phyloP scores from a whole-genome alignment of 64 coral and sea anemone species.

The Pocillopora damicornis region DNA sequence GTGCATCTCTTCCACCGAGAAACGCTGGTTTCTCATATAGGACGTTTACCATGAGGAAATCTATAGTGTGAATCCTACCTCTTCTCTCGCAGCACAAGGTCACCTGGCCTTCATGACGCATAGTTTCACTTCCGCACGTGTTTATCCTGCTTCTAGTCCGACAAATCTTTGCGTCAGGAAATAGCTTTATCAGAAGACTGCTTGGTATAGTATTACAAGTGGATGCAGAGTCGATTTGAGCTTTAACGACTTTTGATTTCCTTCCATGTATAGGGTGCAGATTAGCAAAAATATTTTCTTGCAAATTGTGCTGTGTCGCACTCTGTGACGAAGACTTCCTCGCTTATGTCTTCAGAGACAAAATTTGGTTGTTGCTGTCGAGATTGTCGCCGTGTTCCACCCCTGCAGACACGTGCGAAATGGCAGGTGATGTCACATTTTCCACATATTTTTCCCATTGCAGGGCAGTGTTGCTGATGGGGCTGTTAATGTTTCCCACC shows the following conservation, averaged over 20 bases:
- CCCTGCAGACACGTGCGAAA: too few species aligned
- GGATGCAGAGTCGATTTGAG: constrained; percentile 31
- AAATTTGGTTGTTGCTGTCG: too few species aligned
- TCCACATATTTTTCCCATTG: constrained; percentile 36
- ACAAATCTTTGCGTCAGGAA: constrained; percentile 49
- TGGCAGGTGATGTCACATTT: constrained; percentile 16
- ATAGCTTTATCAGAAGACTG: constrained; percentile 29
- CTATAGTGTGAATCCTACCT: too few species aligned
- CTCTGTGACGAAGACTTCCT: background rate
- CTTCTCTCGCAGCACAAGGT: too few species aligned
- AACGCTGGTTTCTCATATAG: constrained; percentile 50
- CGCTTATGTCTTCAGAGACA: too few species aligned
- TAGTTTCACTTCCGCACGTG: constrained; percentile 17
- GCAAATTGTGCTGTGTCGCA: background rate
- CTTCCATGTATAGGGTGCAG: constrained; percentile 19
- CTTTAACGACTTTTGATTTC: constrained; percentile 45
- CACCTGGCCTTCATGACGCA: too few species aligned
- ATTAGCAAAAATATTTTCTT: constrained; percentile 42
- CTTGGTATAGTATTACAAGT: constrained; percentile 50
- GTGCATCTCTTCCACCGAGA: constrained; percentile 52
- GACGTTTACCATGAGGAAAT: constrained; percentile 12
- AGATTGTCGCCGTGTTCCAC: too few species aligned
- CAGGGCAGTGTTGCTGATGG: too few species aligned
- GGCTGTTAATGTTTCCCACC: constrained; percentile 16
- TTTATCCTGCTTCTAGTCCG: constrained; percentile 47